These are phyloP conservation scores for Kryphioiulus occultus DNA, from an alignment of 2,888 invertebrate species.

Conservation along the genomic window DNA sequence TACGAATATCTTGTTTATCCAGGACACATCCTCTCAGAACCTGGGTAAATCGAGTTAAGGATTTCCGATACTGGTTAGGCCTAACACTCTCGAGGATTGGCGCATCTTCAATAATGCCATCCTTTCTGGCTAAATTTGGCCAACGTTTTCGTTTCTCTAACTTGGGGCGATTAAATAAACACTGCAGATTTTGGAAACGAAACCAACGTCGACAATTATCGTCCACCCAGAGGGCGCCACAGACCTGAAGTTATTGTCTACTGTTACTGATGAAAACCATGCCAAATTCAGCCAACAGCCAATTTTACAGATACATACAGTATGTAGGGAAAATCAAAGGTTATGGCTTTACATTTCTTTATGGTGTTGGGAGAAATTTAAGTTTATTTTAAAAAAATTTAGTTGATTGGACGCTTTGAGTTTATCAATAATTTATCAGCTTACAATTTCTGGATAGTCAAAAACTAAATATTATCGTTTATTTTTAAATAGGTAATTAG, in stretches of 20 bases:
- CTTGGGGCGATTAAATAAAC: slow-evolving; percentile 33
- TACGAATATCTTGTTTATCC: slow-evolving; percentile 39
- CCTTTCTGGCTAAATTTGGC: slow-evolving; percentile 32
- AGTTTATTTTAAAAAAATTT: no score
- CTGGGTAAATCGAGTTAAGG: slow-evolving; percentile 36
- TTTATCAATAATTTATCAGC: no score
- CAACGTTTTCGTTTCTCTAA: slow-evolving; percentile 22
- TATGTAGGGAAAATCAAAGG: no score
- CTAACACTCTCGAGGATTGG: slow-evolving; percentile 35
- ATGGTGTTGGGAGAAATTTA: no score
- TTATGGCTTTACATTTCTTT: no score
- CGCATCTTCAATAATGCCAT: background rate
- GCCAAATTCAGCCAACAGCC: background rate
- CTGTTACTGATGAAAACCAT: background rate
- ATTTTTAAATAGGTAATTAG: no score
- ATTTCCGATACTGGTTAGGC: slow-evolving; percentile 40
- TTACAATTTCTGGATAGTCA: no score
- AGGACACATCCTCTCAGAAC: slow-evolving; percentile 34
- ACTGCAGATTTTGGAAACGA: slow-evolving; percentile 21
- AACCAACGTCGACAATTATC: background rate
- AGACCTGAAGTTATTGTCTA: background rate
- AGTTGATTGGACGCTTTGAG: no score
- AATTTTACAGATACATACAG: background rate
- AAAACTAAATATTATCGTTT: no score
- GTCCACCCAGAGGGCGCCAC: background rate